Evolutionary conservation across 2,113 vertebrate species (phyloP).

Genomic region (Crotalus viridis): DNA sequence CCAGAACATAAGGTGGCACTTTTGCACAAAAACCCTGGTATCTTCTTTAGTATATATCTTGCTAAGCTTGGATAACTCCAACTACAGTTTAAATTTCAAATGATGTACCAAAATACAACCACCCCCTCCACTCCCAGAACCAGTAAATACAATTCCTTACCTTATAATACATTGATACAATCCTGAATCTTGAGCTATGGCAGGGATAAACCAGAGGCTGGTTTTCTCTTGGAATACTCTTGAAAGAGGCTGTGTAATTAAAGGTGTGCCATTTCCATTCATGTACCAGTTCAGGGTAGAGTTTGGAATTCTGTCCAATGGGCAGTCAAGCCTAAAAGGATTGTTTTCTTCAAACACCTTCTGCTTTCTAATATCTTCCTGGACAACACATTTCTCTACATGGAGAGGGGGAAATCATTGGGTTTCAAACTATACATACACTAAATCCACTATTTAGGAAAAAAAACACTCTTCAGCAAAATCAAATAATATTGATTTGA

Average conservation of each 20-base stretch:
- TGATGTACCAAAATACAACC: neutral
- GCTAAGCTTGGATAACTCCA: neutral
- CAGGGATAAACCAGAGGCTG: conserved; percentile 75
- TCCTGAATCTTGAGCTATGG: conserved; percentile 62
- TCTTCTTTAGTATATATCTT: neutral
- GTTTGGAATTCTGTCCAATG: neutral
- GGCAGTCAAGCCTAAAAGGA: neutral
- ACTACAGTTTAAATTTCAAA: neutral
- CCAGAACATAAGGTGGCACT: neutral
- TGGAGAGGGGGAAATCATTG: neutral
- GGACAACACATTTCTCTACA: conserved; percentile 13
- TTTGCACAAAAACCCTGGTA: neutral
- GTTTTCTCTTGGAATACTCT: conserved; percentile 56
- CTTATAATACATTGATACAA: conserved; percentile 72
- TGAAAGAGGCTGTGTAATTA: conserved; percentile 40
- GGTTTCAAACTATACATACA: neutral
- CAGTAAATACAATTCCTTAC: conserved; percentile 55
- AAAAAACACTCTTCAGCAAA: neutral
- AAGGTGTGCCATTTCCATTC: conserved; percentile 40
- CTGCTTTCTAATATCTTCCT: neutral
- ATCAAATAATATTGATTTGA: neutral
- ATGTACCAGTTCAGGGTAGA: conserved; percentile 74
- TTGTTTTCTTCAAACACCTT: neutral
- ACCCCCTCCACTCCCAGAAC: neutral
- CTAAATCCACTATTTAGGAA: neutral